Conservation (phyloP, 2,888 invertebrate species). For the Harpalus rubripes region DNA sequence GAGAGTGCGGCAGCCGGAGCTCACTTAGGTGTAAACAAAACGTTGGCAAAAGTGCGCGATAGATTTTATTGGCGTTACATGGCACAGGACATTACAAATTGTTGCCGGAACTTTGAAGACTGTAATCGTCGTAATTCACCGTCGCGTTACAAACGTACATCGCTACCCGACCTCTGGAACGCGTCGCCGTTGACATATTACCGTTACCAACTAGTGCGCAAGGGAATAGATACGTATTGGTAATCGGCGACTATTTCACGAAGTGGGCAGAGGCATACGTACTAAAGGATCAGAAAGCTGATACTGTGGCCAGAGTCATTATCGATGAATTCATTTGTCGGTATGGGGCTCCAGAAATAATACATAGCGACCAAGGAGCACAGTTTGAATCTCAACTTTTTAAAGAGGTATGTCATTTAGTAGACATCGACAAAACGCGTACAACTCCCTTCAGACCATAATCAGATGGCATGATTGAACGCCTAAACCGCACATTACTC, state of each 20-base stretch:
- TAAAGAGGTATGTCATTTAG: constrained; percentile 62
- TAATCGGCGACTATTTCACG: constrained; percentile 64
- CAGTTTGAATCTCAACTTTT: constrained; percentile 70
- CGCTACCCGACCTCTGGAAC: constrained; percentile 14
- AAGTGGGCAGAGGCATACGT: constrained; percentile 69
- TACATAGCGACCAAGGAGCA: constrained; percentile 70
- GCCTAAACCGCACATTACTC: constrained; percentile 68
- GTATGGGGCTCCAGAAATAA: constrained; percentile 66
- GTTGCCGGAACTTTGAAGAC: background rate
- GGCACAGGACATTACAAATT: constrained; percentile 4
- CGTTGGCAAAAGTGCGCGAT: constrained; percentile 2
- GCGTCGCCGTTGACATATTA: constrained; percentile 41
- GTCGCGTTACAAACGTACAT: constrained; percentile 1
- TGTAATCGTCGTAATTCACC: constrained; percentile 47
- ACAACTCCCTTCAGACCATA: constrained; percentile 69
- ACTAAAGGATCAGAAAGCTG: constrained; percentile 68
- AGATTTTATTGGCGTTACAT: constrained; percentile 1
- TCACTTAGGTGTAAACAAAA: constrained; percentile 1
- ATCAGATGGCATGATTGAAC: constrained; percentile 69
- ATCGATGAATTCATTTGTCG: constrained; percentile 68
- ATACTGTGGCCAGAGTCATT: constrained; percentile 70
- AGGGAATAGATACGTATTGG: constrained; percentile 28
- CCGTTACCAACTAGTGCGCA: constrained; percentile 11
- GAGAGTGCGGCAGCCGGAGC: background rate
- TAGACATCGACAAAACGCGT: constrained; percentile 69